Evolutionary conservation across 1,140 invertebrate species (phyloP).

Genomic region (Gryllus bimaculatus): DNA sequence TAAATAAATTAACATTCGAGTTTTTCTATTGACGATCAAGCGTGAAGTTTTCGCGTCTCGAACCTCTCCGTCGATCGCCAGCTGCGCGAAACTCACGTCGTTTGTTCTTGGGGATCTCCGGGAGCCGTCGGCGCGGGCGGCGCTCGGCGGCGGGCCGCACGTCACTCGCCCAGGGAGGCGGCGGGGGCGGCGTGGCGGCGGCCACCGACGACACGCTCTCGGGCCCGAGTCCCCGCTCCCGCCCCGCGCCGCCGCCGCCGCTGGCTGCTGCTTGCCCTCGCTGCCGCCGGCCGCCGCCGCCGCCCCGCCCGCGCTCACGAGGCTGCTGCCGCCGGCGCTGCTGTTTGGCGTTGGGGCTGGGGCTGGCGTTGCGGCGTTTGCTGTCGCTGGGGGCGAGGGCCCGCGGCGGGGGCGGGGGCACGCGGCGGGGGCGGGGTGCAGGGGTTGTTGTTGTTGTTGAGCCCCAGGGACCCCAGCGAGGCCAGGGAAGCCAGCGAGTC

Average conservation of each 20-base stretch:
- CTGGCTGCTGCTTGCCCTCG: slow-evolving; percentile 23
- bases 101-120: slow-evolving; percentile 78
- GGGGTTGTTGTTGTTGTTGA: slow-evolving; percentile 21
- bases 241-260: slow-evolving; percentile 29
- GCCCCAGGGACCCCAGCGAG: slow-evolving; percentile 27
- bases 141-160: slow-evolving; percentile 39
- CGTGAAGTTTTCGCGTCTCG: no score
- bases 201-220: slow-evolving; percentile 33
- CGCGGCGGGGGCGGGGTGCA: slow-evolving; percentile 27
- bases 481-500: slow-evolving; percentile 27
- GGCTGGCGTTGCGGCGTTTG: slow-evolving; percentile 23
- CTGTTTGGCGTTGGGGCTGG: no score
- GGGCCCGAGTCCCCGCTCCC: slow-evolving; percentile 26
- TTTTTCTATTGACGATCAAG: no score
- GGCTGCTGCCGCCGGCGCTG: slow-evolving; percentile 30
- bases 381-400: slow-evolving; percentile 12
- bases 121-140: slow-evolving; percentile 59
- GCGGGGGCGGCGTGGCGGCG: slow-evolving; percentile 26
- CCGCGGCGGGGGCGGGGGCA: slow-evolving; percentile 31
- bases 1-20: no score
- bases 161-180: slow-evolving; percentile 14
- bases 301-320: slow-evolving; percentile 18
- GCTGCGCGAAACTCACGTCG: slow-evolving; percentile 52
- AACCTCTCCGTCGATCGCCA: no score
- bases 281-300: slow-evolving; percentile 17